Conservation (phyloP, 1,140 invertebrate species). For the Idris sp. region DNA sequence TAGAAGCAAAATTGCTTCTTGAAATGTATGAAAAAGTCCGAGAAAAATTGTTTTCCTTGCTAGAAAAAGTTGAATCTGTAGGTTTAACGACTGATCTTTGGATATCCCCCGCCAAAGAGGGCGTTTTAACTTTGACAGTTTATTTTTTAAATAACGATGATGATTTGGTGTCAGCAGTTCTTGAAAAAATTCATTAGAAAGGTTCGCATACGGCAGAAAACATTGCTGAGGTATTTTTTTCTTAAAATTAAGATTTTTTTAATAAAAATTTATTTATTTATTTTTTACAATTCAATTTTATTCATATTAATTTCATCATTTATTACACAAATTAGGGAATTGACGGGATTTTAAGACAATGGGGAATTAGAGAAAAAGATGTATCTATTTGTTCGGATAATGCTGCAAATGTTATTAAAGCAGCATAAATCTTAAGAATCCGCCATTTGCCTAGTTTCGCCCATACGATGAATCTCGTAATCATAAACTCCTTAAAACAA, state of each 20-base stretch:
- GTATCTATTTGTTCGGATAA: too few species aligned
- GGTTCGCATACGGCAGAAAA: background rate
- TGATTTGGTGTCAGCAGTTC: background rate
- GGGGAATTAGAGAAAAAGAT: background rate
- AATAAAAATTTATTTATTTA: background rate
- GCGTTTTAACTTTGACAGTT: conserved; percentile 1
- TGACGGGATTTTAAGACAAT: background rate
- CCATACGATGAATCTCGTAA: background rate
- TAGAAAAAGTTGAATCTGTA: background rate
- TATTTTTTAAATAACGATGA: background rate
- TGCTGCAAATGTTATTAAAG: background rate
- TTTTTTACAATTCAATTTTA: too few species aligned
- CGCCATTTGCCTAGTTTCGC: background rate
- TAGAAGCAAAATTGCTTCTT: background rate
- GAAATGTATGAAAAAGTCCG: background rate
- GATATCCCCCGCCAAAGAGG: too few species aligned
- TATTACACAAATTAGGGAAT: too few species aligned
- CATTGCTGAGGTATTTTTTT: background rate
- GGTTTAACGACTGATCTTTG: conserved; percentile 8
- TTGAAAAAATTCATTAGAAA: too few species aligned
- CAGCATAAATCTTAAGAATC: background rate
- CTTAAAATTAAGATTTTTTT: background rate
- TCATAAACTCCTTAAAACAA: background rate
- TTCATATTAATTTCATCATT: too few species aligned
- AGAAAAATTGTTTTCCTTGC: background rate